phyloP scores from a whole-genome alignment of 2,797 vertebrate species.

The Varecia variegata region DNA sequence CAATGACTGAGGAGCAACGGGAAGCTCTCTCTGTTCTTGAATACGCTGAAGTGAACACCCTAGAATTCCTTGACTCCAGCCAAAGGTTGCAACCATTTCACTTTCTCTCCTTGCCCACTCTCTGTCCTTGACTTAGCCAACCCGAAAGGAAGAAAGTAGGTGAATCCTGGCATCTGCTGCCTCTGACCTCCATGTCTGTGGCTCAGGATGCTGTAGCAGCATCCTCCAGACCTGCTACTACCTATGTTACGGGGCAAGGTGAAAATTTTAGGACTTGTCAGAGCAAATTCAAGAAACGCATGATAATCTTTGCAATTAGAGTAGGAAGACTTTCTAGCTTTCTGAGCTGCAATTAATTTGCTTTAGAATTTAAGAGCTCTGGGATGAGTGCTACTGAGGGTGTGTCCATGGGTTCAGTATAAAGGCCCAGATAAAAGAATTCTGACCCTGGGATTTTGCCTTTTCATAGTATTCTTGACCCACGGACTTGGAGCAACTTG shows the following conservation, averaged over 20 bases:
- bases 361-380: neutral
- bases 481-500: neutral
- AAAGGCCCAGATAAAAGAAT: neutral
- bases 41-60: neutral
- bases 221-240: neutral
- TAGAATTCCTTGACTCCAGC: conserved; percentile 42
- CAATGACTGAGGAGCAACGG: neutral
- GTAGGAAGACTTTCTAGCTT: neutral
- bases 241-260: neutral
- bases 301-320: neutral
- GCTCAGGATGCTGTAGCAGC: neutral
- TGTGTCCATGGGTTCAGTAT: neutral
- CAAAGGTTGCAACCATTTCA: neutral
- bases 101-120: neutral
- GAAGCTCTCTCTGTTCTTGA: neutral
- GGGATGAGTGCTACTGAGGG: neutral
- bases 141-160: neutral
- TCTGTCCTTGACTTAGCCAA: neutral
- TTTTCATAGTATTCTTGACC: neutral
- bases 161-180: neutral
- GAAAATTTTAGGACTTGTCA: neutral
- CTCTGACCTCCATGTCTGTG: neutral
- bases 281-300: neutral
- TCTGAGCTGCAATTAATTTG: neutral
- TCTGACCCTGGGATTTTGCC: neutral